Evolutionary conservation across 2,888 invertebrate genomes (phyloP).

Genomic region (Sesia apiformis): DNA sequence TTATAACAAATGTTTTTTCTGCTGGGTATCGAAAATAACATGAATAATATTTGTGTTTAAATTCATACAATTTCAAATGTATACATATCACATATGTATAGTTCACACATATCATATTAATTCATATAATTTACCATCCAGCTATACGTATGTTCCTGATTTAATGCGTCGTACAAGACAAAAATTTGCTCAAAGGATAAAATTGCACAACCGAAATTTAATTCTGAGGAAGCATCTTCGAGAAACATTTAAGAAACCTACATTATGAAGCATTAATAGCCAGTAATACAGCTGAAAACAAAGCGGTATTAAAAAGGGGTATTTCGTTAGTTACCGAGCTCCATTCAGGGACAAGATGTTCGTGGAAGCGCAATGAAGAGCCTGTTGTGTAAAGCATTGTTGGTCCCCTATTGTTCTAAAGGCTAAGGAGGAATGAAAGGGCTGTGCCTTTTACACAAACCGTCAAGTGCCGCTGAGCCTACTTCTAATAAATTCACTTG

Average conservation of each 20-base stretch:
- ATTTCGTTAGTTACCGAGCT: background rate
- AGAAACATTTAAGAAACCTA: background rate
- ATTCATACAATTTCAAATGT: too few relatives aligned
- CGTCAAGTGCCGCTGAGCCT: constrained; percentile 10
- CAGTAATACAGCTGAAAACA: background rate
- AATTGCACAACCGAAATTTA: too few relatives aligned
- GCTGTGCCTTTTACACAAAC: constrained; percentile 29
- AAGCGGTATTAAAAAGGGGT: background rate
- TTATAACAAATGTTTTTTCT: too few relatives aligned
- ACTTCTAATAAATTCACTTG: constrained; percentile 36
- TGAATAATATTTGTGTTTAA: too few relatives aligned
- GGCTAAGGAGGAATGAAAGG: constrained; percentile 20
- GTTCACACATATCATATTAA: too few relatives aligned
- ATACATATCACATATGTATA: too few relatives aligned
- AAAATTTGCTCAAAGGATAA: too few relatives aligned
- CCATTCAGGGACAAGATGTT: constrained; percentile 2
- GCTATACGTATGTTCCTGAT: too few relatives aligned
- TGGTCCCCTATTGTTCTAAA: constrained; percentile 8
- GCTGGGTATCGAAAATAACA: too few relatives aligned
- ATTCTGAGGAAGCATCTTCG: too few relatives aligned
- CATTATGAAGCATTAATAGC: background rate
- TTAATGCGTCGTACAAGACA: too few relatives aligned
- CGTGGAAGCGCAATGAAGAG: constrained; percentile 9
- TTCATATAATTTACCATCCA: too few relatives aligned
- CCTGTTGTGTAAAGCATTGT: constrained; percentile 9